Percentiles rank a stretch among this genome's conserved stretches.
phyloP scores from a whole-genome alignment of 2,888 invertebrate genomes.

The Calliphora vomitoria region DNA sequence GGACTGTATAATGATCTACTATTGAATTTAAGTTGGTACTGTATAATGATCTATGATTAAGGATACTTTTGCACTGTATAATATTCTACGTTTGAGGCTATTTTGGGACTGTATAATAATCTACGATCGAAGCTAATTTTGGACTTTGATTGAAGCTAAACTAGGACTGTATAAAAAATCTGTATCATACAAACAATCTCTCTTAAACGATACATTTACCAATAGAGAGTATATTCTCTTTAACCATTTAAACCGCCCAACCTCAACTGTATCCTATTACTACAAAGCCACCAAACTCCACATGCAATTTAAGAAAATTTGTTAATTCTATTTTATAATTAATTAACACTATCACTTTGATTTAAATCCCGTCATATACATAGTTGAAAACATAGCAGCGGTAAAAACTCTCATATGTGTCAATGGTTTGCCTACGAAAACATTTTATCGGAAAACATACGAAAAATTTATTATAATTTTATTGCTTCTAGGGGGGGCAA shows the following conservation, averaged over 20 bases:
- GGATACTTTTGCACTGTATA: too few species aligned
- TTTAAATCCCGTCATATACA: constrained; percentile 70
- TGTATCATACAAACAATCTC: too few species aligned
- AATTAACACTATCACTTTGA: constrained; percentile 73
- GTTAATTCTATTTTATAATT: constrained; percentile 54
- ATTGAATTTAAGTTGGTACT: too few species aligned
- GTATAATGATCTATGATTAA: too few species aligned
- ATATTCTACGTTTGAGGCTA: too few species aligned
- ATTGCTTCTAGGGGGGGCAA: constrained; percentile 69
- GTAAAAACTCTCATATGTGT: constrained; percentile 13
- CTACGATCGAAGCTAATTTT: too few species aligned
- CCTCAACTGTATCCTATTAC: constrained; percentile 25
- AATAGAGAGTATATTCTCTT: too few species aligned
- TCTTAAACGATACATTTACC: too few species aligned
- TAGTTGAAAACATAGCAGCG: constrained; percentile 31
- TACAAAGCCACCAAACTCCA: not conserved
- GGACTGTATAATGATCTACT: too few species aligned
- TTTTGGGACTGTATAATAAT: too few species aligned
- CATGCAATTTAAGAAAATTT: constrained; percentile 46
- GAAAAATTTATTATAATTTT: constrained; percentile 67
- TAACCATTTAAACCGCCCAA: not conserved
- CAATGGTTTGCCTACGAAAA: constrained; percentile 51
- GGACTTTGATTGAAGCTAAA: too few species aligned
- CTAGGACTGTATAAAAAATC: too few species aligned
- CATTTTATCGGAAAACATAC: constrained; percentile 40